Percentiles rank a stretch among this genome's conserved stretches.
These are phyloP conservation scores for Nephrotoma guestfalica DNA, from an alignment of 2,888 invertebrate genomes.

Conservation along the genomic window DNA sequence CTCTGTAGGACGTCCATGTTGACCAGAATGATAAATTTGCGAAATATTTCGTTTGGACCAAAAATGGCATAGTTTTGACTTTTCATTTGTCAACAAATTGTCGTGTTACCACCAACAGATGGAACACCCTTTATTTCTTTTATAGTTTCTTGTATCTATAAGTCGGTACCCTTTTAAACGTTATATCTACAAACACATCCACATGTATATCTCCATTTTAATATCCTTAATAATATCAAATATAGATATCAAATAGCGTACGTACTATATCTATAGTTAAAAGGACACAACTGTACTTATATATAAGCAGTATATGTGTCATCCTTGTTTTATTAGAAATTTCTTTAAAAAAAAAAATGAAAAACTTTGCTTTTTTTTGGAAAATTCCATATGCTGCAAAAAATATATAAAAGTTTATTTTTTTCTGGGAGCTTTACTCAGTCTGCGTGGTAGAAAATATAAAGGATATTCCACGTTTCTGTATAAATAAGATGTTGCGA, in stretches of 20 bases:
- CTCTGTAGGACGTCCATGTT: too few species aligned
- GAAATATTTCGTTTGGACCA: too few species aligned
- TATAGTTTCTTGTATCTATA: not conserved
- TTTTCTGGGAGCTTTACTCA: not conserved
- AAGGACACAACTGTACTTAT: not conserved
- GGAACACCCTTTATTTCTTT: too few species aligned
- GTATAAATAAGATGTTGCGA: not conserved
- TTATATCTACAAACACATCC: not conserved
- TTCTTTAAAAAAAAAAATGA: not conserved
- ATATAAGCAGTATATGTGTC: not conserved
- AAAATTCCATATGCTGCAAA: not conserved
- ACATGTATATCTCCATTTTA: not conserved
- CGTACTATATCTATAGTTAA: not conserved
- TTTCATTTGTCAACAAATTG: too few species aligned
- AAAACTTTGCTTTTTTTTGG: not conserved
- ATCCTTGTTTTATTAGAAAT: not conserved
- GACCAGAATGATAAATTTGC: too few species aligned
- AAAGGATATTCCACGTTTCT: not conserved
- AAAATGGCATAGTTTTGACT: too few species aligned
- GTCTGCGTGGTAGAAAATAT: not conserved
- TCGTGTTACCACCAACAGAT: too few species aligned
- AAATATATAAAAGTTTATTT: not conserved
- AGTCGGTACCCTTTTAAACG: not conserved
- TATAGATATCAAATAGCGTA: not conserved
- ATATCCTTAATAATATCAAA: not conserved